Conservation (phyloP, 1,140 invertebrate species). For the Macrocentrus cingulum region DNA sequence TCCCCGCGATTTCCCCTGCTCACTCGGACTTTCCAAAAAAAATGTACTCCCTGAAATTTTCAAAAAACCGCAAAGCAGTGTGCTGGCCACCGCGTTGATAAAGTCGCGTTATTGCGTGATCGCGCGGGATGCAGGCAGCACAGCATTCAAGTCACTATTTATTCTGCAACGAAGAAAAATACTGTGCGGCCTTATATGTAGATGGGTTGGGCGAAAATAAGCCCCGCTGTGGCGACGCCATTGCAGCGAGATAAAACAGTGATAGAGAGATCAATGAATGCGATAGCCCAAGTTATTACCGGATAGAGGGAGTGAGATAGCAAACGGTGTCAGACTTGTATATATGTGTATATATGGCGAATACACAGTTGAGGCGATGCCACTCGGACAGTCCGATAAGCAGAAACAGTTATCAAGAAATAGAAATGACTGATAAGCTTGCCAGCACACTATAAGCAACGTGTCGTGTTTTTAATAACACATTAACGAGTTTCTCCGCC, state of each 20-base stretch:
- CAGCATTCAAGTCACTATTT: no score
- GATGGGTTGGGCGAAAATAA: no score
- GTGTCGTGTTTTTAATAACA: conserved; percentile 35
- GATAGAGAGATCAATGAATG: conserved; percentile 60
- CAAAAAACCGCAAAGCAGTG: not conserved
- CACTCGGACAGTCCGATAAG: conserved; percentile 51
- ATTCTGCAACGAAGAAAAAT: no score
- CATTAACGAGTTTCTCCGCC: conserved; percentile 27
- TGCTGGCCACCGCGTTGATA: no score
- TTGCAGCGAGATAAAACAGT: conserved; percentile 58
- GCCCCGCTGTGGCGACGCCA: conserved; percentile 45
- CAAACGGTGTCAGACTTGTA: conserved; percentile 30
- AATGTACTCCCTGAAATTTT: not conserved
- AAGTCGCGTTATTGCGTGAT: no score
- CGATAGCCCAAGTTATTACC: conserved; percentile 59
- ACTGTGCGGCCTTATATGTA: no score
- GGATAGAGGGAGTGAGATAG: conserved; percentile 54
- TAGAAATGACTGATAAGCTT: conserved; percentile 59
- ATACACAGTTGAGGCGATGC: not conserved
- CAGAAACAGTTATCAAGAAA: conserved; percentile 60
- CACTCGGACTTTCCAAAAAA: not conserved
- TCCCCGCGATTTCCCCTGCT: no score
- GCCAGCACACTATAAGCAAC: conserved; percentile 27
- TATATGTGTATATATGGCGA: conserved; percentile 5
- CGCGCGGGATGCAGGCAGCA: no score